Evolutionary conservation across 2,113 vertebrate species (phyloP).

Genomic region (Campylomormyrus tamandua): DNA sequence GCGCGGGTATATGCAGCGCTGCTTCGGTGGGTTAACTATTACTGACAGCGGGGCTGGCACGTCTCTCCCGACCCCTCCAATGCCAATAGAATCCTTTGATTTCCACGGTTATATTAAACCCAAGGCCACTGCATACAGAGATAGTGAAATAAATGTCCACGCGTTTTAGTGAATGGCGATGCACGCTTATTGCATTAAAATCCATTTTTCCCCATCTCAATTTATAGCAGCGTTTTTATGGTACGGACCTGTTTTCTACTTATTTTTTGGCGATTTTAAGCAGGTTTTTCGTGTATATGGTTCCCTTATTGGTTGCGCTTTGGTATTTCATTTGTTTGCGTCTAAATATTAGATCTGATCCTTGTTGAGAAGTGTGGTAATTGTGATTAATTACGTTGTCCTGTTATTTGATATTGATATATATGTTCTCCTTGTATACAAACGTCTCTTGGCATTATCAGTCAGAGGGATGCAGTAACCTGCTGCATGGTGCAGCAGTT

Average conservation of each 20-base stretch:
- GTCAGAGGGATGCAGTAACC: neutral
- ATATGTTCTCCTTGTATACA: neutral
- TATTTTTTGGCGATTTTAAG: neutral
- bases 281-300: neutral
- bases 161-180: neutral
- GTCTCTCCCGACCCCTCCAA: neutral
- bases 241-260: neutral
- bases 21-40: slow-evolving; percentile 13
- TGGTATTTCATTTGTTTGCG: neutral
- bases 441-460: neutral
- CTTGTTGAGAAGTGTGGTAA: slow-evolving; percentile 1
- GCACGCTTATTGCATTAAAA: neutral
- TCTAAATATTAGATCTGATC: neutral
- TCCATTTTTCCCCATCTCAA: neutral
- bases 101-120: neutral
- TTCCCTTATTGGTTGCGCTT: neutral
- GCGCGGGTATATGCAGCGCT: neutral
- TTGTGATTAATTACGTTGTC: neutral
- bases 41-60: slow-evolving; percentile 13
- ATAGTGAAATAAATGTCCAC: neutral
- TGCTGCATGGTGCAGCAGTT: neutral
- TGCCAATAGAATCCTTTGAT: neutral
- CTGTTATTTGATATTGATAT: neutral
- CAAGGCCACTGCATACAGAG: neutral
- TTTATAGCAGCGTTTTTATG: neutral